phyloP scores from a whole-genome alignment of 2,888 invertebrate species.

The Gymnosoma rotundatum region DNA sequence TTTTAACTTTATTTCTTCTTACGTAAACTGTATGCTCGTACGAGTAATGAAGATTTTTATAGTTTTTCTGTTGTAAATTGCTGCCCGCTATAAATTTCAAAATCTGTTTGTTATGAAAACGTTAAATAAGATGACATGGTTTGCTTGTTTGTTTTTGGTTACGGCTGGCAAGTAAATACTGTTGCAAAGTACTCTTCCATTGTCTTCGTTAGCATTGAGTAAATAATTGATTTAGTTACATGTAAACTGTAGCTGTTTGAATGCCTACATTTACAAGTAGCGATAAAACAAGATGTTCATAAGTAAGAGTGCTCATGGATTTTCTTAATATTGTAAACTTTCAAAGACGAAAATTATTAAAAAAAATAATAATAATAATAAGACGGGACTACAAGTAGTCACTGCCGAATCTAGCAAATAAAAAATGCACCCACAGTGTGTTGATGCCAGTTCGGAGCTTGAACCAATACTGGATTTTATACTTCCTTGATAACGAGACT shows the following conservation, averaged over 20 bases:
- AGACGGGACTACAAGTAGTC: no score
- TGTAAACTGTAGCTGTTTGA: background rate
- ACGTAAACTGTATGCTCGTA: background rate
- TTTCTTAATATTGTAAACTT: no score
- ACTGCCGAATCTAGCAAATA: no score
- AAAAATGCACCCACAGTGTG: no score
- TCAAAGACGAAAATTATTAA: no score
- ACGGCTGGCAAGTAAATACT: slow-evolving; percentile 9
- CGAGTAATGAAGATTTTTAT: background rate
- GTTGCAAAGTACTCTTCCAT: background rate
- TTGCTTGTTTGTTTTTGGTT: background rate
- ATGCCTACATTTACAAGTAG: background rate
- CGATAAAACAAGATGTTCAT: slow-evolving; percentile 2
- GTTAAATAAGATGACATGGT: slow-evolving; percentile 37
- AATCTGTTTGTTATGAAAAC: slow-evolving; percentile 45
- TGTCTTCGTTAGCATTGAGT: slow-evolving; percentile 16
- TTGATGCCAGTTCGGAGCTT: no score
- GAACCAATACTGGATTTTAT: no score
- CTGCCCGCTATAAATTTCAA: slow-evolving; percentile 16
- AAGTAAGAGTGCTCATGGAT: no score
- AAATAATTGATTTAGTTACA: slow-evolving; percentile 49
- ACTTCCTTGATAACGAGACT: no score
- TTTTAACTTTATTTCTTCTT: background rate
- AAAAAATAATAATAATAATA: no score
- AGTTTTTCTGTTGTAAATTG: background rate